These are phyloP conservation scores for Stenolophus ochropezus DNA, from an alignment of 2,888 invertebrate species.

Conservation along the genomic window DNA sequence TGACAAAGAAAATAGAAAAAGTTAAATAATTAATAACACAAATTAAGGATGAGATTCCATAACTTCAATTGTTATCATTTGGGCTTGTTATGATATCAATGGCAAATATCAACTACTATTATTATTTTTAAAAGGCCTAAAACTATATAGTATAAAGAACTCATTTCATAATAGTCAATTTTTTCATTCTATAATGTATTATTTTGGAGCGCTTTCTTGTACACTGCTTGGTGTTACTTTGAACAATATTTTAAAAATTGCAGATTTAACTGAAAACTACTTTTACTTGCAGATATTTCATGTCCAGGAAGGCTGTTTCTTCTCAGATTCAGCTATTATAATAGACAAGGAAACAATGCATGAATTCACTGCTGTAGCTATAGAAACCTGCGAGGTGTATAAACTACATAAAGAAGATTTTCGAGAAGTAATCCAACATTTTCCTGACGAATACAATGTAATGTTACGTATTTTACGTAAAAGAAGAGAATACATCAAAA, in stretches of 20 bases:
- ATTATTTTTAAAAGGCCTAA: too few species aligned
- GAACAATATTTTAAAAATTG: neutral
- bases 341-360: neutral
- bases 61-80: too few species aligned
- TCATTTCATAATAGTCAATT: too few species aligned
- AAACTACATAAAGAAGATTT: constrained; percentile 30
- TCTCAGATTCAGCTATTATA: constrained; percentile 21
- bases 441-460: neutral
- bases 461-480: neutral
- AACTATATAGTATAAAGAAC: too few species aligned
- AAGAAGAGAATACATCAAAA: neutral
- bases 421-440: constrained; percentile 3
- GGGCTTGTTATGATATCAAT: too few species aligned
- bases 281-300: neutral
- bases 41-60: too few species aligned
- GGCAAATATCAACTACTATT: too few species aligned
- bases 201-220: too few species aligned
- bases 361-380: neutral
- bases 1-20: too few species aligned
- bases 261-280: neutral
- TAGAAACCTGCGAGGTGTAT: constrained; percentile 29
- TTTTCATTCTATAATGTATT: too few species aligned
- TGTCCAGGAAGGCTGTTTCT: constrained; percentile 30
- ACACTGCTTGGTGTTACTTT: neutral
- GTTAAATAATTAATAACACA: too few species aligned